Evolutionary conservation across 1,140 invertebrate species (phyloP).

Genomic region (Aphis craccivora): DNA sequence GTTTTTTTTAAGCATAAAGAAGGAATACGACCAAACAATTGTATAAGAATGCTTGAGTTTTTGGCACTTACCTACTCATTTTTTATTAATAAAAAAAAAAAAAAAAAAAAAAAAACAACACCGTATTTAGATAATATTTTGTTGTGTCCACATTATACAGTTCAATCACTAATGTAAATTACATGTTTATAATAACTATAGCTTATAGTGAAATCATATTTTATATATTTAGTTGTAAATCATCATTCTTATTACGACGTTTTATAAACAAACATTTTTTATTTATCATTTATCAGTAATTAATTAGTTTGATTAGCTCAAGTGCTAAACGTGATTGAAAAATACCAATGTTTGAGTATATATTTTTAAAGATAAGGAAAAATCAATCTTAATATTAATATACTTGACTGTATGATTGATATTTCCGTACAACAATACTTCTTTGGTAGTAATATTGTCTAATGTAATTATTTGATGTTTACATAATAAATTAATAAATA

Average conservation of each 20-base stretch:
- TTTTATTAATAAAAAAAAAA: background rate
- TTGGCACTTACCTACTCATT: background rate
- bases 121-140: background rate
- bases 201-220: background rate
- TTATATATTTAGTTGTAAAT: background rate
- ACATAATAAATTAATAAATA: background rate
- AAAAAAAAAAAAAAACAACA: background rate
- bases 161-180: background rate
- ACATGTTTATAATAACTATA: background rate
- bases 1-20: no score
- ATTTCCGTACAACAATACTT: background rate
- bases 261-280: background rate
- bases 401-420: background rate
- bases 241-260: background rate
- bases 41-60: background rate
- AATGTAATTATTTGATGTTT: background rate
- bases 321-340: constrained; percentile 10
- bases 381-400: background rate
- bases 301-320: background rate
- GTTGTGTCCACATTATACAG: background rate
- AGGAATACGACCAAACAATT: background rate
- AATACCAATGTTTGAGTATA: background rate
- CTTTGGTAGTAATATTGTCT: background rate
- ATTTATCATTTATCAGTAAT: background rate
- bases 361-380: background rate